Evolutionary conservation across 2,113 vertebrate genomes (phyloP).

Genomic region (Macaca mulatta): DNA sequence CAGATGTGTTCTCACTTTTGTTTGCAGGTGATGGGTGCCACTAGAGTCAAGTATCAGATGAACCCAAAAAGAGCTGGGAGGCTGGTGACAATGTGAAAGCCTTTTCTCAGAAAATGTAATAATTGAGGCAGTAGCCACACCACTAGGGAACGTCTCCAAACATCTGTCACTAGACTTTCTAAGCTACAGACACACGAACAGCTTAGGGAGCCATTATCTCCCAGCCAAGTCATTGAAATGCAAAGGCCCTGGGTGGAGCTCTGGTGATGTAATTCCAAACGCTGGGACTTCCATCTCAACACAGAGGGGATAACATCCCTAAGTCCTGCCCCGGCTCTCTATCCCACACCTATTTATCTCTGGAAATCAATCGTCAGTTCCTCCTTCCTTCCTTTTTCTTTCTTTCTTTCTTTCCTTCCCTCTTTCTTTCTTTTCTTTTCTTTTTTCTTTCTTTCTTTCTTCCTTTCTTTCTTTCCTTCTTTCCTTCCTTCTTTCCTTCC

Average conservation of each 20-base stretch:
- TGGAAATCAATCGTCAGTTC: not conserved
- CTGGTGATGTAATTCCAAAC: not conserved
- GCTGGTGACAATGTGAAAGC: not conserved
- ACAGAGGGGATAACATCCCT: not conserved
- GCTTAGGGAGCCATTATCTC: not conserved
- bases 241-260: not conserved
- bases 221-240: not conserved
- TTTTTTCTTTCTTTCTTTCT: too few species aligned
- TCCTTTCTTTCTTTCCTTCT: too few species aligned
- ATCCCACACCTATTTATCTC: not conserved
- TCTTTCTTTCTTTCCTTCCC: accelerated
- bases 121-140: not conserved
- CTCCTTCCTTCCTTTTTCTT: too few species aligned
- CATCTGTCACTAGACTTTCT: not conserved
- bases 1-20: not conserved
- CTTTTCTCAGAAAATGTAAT: not conserved
- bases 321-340: not conserved
- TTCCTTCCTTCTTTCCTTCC: too few species aligned
- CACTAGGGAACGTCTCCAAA: not conserved
- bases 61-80: not conserved
- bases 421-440: too few species aligned
- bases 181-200: not conserved
- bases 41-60: not conserved
- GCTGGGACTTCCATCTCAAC: not conserved
- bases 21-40: not conserved